Conservation (phyloP, 1,140 invertebrate species). For the Cyclargus thomasi region DNA sequence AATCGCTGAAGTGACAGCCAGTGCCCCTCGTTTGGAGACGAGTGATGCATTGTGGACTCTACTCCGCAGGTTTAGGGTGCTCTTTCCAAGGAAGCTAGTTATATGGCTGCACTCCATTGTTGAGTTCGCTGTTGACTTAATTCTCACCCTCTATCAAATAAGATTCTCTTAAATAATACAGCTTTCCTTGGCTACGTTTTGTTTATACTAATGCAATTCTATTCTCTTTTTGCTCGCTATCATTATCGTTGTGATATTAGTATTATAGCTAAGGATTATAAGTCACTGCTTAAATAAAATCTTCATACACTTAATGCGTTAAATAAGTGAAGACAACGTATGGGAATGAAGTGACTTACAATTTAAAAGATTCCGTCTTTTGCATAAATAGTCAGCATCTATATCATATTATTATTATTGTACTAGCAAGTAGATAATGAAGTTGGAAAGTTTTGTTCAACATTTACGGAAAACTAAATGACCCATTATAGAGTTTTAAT, state of each 20-base stretch:
- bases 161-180: conserved; percentile 64
- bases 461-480: no score
- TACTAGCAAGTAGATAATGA: no score
- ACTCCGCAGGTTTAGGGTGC: conserved; percentile 36
- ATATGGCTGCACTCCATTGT: conserved; percentile 50
- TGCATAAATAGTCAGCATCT: no score
- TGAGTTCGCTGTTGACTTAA: conserved; percentile 67
- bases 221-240: conserved; percentile 3
- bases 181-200: conserved; percentile 18
- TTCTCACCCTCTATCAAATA: conserved; percentile 54
- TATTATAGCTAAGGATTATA: neutral
- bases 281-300: no score
- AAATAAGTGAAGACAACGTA: no score
- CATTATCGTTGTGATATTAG: neutral
- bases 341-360: no score
- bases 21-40: conserved; percentile 39
- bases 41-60: conserved; percentile 32
- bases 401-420: no score
- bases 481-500: no score
- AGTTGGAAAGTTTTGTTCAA: no score
- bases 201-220: conserved; percentile 14
- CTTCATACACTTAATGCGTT: no score
- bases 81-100: conserved; percentile 26
- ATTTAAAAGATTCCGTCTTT: no score
- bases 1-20: conserved; percentile 71